A percentile compares a stretch with the other conserved stretches of the same genome.
phyloP scores from a whole-genome alignment of 2,888 invertebrate species.

The Ichneumoninae sp. region DNA sequence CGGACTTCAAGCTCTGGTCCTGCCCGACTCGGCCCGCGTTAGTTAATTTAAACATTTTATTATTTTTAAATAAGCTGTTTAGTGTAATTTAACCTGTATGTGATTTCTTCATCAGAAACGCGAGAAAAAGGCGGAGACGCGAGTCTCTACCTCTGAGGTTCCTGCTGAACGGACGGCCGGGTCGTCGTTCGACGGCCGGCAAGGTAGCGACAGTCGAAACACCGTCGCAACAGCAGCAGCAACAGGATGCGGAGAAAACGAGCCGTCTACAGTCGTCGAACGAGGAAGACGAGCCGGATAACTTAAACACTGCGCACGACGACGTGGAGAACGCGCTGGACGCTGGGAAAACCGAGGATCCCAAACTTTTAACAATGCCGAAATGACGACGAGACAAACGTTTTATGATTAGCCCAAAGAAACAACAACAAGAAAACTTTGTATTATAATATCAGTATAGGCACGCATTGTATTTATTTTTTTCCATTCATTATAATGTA shows the following conservation, averaged over 20 bases:
- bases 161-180: slow-evolving; percentile 81
- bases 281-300: slow-evolving; percentile 71
- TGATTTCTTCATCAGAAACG: slow-evolving; percentile 52
- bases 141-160: slow-evolving; percentile 80
- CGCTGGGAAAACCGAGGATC: slow-evolving; percentile 36
- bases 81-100: background rate
- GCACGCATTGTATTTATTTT: slow-evolving; percentile 82
- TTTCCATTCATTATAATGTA: slow-evolving; percentile 79
- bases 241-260: slow-evolving; percentile 65
- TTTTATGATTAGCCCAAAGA: slow-evolving; percentile 62
- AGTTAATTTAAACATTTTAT: slow-evolving; percentile 57
- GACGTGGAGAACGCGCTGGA: slow-evolving; percentile 66
- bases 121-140: slow-evolving; percentile 64
- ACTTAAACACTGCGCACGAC: slow-evolving; percentile 71
- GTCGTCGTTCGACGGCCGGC: slow-evolving; percentile 74
- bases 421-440: slow-evolving; percentile 71
- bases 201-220: slow-evolving; percentile 65
- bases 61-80: background rate
- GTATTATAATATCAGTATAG: slow-evolving; percentile 81
- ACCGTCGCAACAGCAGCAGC: slow-evolving; percentile 59
- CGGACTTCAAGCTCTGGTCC: slow-evolving; percentile 86
- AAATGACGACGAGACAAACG: slow-evolving; percentile 54
- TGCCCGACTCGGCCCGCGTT: slow-evolving; percentile 84
- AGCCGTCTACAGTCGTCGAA: slow-evolving; percentile 67
- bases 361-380: slow-evolving; percentile 25